Base-by-base conservation (phyloP, 2,797 vertebrate genomes). In the Galagoides demidoff region DNA sequence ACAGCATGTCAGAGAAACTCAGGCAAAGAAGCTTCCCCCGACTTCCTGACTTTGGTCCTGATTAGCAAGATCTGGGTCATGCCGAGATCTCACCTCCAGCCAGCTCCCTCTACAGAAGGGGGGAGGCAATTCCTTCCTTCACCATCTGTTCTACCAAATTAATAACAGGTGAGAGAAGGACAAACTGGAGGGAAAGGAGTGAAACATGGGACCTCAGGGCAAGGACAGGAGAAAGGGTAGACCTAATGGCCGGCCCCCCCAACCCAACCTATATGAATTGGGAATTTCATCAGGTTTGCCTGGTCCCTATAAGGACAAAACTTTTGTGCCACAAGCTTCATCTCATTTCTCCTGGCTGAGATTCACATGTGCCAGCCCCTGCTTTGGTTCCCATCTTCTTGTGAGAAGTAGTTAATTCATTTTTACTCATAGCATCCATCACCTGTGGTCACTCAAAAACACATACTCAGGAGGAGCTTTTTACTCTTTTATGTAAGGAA, bases 321-420 rank as follows among this genome's bases (percentile, higher is more conserved):
- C 16, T 73, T 12, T 7, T 23, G 43, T 74, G 6, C 7, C 37
- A 94, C 31, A 64, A 77, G n/a, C 55, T 27, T 76, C 84, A 61
- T 13, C 0, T 88, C 0, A 2, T 13, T 19, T 2, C 85, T 92
- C 4, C 45, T 70, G 68, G n/a, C 89, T 81, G 94, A 78, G 71
- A 84, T 68, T 63, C 79, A 82, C 23, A 49, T 4, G 17, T 16
- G 61, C 17, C 16, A 52, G 31, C 29, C 43, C 81, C 76, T 79
- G 31, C 17, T 61, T 90, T 71, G 45, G 13, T 88, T 92, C 77
- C 23, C 55, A 43, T 84, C 55, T 95, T 94, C 85, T 34, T 43
- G 34, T 57, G 88, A 87, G 81, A 45, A 81, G 95, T 95, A 97
- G 90, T 94, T 97, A 89, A 37, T 79, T 16, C 49, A 88, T 52